phyloP scores from a whole-genome alignment of 2,113 vertebrate genomes.

The Gadus macrocephalus region DNA sequence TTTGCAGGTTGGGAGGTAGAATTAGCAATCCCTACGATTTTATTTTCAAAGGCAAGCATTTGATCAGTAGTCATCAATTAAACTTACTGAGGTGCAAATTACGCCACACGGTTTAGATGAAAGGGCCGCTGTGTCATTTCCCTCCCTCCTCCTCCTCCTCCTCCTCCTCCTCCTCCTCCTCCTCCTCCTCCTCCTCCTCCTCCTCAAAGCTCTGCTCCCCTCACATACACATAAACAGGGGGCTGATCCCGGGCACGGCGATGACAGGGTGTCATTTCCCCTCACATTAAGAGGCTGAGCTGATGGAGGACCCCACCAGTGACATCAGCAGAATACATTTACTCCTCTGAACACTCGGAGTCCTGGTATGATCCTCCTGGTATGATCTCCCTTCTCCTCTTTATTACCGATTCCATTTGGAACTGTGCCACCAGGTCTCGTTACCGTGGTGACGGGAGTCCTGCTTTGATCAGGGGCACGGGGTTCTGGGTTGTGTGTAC shows the following conservation, averaged over 20 bases:
- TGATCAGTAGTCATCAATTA: slow-evolving; percentile 79
- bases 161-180: too few species aligned
- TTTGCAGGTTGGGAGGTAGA: slow-evolving; percentile 66
- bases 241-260: slow-evolving; percentile 62
- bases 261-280: slow-evolving; percentile 73
- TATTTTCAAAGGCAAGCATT: slow-evolving; percentile 73
- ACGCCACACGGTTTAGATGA: slow-evolving; percentile 73
- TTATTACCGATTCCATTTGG: slow-evolving; percentile 53
- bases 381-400: slow-evolving; percentile 29
- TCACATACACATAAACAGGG: slow-evolving; percentile 59
- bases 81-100: slow-evolving; percentile 72
- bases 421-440: slow-evolving; percentile 43
- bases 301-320: slow-evolving; percentile 69
- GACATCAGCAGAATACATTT: slow-evolving; percentile 56
- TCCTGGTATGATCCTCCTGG: slow-evolving; percentile 18
- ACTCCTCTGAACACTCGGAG: slow-evolving; percentile 52
- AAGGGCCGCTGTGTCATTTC: slow-evolving; percentile 71
- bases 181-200: slow-evolving; percentile 37
- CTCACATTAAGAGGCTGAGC: slow-evolving; percentile 63
- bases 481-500: too few species aligned
- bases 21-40: slow-evolving; percentile 65
- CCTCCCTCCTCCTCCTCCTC: slow-evolving; percentile 65
- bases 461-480: slow-evolving; percentile 13
- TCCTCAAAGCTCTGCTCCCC: slow-evolving; percentile 59
- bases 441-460: slow-evolving; percentile 32